Evolutionary conservation across 2,888 invertebrate species (phyloP), one percentile per base, ranked within the genome.

Genomic region (Pterostichus niger): DNA sequence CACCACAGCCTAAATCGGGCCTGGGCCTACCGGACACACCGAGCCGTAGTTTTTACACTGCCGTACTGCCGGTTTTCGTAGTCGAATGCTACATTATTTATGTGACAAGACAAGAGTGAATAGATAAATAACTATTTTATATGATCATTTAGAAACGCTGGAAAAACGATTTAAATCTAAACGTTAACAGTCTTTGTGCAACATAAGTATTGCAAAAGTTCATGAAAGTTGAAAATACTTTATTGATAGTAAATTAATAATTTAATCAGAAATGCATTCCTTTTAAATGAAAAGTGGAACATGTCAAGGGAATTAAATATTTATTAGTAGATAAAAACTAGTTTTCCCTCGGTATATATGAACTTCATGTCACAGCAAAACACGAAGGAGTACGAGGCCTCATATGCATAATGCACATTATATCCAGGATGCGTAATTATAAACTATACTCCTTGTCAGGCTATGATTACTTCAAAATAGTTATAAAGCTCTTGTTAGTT

Each of bases 331-430:
- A 49, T 49, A 49, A 13, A 49, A 49, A n/a, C 49, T 49, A 49
- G 49, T 11, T 49, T 49, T 49, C 1, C 13, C 5, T 49, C 13
- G 11, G 13, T 49, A 4, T n/a, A n/a, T 49, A 49, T 11, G 5
- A 49, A 5, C 49, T 49, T 49, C 13, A 49, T 49, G 40, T 40
- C 40, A 40, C 6, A 40, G 40, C 40, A 40, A 24, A 40, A 40
- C 40, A 40, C 40, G 49, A 49, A 49, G 49, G 10, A 11, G 13
- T 1, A 49, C 49, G 49, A 6, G 49, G 49, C 13, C 49, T 49
- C 49, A 49, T 49, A 49, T 49, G 49, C 49, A 49, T 49, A 49
- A 49, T 49, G 49, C 49, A 49, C 11, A 44, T 44, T 10, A 10
- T 1, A 11, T 11, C 40, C 40, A 40, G 40, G 40, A 40, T 40